Base-by-base conservation (phyloP, 2,797 vertebrate genomes). In the Buceros bicornis region DNA sequence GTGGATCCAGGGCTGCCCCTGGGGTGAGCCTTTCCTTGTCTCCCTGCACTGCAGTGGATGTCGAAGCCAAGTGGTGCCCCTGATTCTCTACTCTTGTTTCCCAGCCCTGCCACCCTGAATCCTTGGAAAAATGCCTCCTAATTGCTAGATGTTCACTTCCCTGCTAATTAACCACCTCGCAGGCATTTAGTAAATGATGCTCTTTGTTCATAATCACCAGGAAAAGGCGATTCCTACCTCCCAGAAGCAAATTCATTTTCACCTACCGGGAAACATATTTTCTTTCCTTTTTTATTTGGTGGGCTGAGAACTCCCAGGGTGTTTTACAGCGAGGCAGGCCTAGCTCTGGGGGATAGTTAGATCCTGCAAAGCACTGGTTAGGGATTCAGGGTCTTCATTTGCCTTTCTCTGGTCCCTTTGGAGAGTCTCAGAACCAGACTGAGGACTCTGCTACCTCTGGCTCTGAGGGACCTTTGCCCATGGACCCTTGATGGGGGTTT, bases 121-220 rank as follows among this genome's bases (percentile, higher is more conserved):
- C 13, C 7, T 35, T 48, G 72, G 62, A 56, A 93, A 87, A 92
- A 73, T 1, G 11, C 43, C 80, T 69, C 73, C 76, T 96, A 93
- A 91, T 94, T 90, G 94, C 69, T 83, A 91, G 85, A 31, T 13
- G 33, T 70, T 94, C 53, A n/a, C 61, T 97, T 94, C 87, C 83
- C 88, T 88, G 51, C 91, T 97, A 96, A 98, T 97, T 97, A 97
- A 95, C 89, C 96, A 87, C 80, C 89, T 95, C 31, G 10, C 96
- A 82, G 96, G 89, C 85, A 72, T 81, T 73, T 91, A 83, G 93
- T 77, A 25, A 96, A 96, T 72, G 82, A 93, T 29, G 58, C 76
- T 92, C 89, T 88, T 95, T 82, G 78, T 94, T 96, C 94, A 64
- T 97, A 96, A 98, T 97, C 97, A 97, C 83, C 96, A 97, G 94